phyloP scores from a whole-genome alignment of 2,113 vertebrate species.

The Pseudorectes ferrugineus region DNA sequence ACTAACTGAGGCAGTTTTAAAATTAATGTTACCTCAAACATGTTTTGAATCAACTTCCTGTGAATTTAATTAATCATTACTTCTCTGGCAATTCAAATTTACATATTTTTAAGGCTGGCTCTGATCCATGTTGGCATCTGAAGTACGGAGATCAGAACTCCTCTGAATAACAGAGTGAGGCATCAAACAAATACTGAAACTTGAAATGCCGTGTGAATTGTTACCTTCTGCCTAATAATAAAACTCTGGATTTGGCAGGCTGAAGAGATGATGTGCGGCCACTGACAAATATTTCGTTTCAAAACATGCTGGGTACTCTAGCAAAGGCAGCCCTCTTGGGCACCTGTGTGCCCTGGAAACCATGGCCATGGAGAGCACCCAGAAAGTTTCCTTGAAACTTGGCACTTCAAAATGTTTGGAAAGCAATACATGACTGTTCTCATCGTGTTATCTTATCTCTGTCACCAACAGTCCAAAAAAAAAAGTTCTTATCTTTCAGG shows the following conservation, averaged over 20 bases:
- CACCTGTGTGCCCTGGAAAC: not conserved
- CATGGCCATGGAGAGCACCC: not conserved
- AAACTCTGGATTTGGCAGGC: not conserved
- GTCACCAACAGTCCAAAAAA: not conserved
- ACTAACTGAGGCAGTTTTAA: not conserved
- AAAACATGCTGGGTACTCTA: rapidly evolving
- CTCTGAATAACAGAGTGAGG: not conserved
- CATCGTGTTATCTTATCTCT: not conserved
- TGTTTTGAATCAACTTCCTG: constrained; percentile 4
- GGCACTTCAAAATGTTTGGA: not conserved
- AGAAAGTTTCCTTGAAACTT: not conserved
- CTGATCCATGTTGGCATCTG: not conserved
- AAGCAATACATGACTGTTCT: not conserved
- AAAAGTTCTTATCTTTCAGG: not conserved
- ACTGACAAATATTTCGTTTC: not conserved
- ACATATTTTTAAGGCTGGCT: constrained; percentile 10
- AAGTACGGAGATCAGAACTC: not conserved
- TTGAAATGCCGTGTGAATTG: not conserved
- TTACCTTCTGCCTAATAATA: not conserved
- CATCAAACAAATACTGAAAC: not conserved
- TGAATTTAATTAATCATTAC: constrained; percentile 41
- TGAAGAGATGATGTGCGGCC: not conserved
- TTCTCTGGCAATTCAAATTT: constrained; percentile 3
- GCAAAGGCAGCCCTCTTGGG: not conserved
- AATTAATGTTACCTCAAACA: not conserved